Percentiles rank a stretch among this genome's conserved stretches.
Conservation (phyloP, 1,140 invertebrate species). For the Zaprionus taronus region DNA sequence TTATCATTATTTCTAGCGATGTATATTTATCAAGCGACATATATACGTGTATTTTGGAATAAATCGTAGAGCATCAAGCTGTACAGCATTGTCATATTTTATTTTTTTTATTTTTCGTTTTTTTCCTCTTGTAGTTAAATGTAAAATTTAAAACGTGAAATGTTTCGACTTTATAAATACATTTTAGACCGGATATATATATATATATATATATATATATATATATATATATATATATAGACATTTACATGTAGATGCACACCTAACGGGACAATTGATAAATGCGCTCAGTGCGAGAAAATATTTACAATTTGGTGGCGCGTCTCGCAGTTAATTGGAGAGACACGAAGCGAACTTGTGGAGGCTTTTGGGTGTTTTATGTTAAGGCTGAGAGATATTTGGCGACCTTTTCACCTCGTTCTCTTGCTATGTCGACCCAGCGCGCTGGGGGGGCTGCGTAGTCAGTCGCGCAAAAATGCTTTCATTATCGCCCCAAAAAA, state of each 20-base stretch:
- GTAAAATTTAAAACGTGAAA: background rate
- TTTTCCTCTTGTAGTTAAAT: background rate
- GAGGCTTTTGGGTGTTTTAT: too few relatives aligned
- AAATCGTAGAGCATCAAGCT: background rate
- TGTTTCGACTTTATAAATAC: background rate
- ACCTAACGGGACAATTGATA: background rate
- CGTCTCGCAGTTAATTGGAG: background rate
- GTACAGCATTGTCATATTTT: background rate
- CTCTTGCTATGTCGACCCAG: too few relatives aligned
- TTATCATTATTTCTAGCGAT: too few relatives aligned
- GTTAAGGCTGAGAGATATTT: background rate
- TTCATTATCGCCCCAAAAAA: conserved; percentile 68
- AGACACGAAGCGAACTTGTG: background rate
- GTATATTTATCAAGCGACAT: too few relatives aligned
- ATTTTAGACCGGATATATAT: background rate
- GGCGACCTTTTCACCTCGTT: background rate
- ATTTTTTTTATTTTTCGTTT: background rate
- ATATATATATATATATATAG: background rate
- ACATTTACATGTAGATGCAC: background rate
- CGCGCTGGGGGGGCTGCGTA: background rate
- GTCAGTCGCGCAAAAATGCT: conserved; percentile 58
- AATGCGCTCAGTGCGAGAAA: background rate
- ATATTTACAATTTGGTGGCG: background rate
- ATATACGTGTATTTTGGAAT: too few relatives aligned
- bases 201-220: background rate